Conservation (phyloP, 2,797 vertebrate species). For the Sebastes matsubarae region DNA sequence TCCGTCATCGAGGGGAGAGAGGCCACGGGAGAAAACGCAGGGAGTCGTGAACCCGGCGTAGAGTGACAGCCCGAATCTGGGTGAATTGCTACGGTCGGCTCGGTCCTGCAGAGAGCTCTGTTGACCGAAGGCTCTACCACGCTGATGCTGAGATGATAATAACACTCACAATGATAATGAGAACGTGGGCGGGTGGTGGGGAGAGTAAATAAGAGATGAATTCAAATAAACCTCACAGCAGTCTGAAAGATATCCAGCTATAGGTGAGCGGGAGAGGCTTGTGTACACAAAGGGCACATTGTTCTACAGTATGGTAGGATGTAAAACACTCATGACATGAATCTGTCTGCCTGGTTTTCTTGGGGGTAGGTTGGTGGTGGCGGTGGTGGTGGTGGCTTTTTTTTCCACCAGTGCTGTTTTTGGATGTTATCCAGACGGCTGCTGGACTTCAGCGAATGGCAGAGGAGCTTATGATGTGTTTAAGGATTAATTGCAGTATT, state of each 20-base stretch:
- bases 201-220: conserved; percentile 40
- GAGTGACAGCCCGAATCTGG: conserved; percentile 62
- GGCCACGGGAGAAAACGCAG: conserved; percentile 59
- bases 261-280: conserved; percentile 36
- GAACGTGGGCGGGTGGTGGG: neutral
- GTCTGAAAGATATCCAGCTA: conserved; percentile 1
- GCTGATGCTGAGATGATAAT: conserved; percentile 49
- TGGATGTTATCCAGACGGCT: conserved; percentile 63
- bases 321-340: conserved; percentile 69
- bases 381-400: neutral
- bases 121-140: conserved; percentile 51
- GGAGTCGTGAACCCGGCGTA: conserved; percentile 54
- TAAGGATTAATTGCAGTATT: conserved; percentile 66
- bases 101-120: conserved; percentile 41
- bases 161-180: conserved; percentile 44
- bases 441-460: conserved; percentile 43
- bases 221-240: conserved; percentile 50
- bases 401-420: conserved; percentile 50
- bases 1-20: conserved; percentile 59
- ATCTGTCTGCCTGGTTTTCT: conserved; percentile 68
- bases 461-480: conserved; percentile 65
- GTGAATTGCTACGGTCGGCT: conserved; percentile 9
- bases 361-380: neutral
- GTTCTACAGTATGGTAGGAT: conserved; percentile 36
- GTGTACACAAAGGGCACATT: conserved; percentile 60